These are phyloP conservation scores for Trichogramma dendrolimi DNA, from an alignment of 2,888 invertebrate species.

Conservation along the genomic window DNA sequence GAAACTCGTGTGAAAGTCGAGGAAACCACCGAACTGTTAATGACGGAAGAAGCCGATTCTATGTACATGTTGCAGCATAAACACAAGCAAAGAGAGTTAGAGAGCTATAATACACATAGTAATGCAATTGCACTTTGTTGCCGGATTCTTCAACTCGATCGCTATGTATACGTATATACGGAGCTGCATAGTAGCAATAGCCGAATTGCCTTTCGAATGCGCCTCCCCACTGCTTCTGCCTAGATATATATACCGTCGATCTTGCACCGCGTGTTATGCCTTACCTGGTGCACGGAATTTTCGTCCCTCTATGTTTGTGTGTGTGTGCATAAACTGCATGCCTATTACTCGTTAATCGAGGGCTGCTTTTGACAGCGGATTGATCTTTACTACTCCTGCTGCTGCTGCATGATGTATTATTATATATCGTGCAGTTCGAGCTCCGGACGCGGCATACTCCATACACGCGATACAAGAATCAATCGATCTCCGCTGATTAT, in stretches of 20 bases:
- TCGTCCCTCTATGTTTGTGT: slow-evolving; percentile 1
- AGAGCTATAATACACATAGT: background rate
- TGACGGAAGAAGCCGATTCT: slow-evolving; percentile 7
- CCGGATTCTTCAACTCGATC: slow-evolving; percentile 24
- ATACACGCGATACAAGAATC: slow-evolving; percentile 13
- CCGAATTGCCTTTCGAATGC: slow-evolving; percentile 41
- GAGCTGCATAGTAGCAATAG: slow-evolving; percentile 38
- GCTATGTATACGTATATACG: slow-evolving; percentile 20
- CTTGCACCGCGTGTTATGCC: background rate
- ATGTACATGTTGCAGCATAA: background rate
- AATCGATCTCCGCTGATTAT: background rate
- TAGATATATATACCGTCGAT: too few relatives aligned
- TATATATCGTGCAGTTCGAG: background rate
- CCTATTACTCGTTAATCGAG: slow-evolving; percentile 20
- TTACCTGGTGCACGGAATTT: slow-evolving; percentile 14
- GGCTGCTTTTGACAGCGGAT: slow-evolving; percentile 37
- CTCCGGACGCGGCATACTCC: background rate
- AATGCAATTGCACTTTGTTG: too few relatives aligned
- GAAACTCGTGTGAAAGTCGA: slow-evolving; percentile 19
- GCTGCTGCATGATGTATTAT: background rate
- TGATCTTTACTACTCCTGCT: slow-evolving; percentile 27
- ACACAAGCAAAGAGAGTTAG: background rate
- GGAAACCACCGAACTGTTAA: slow-evolving; percentile 19
- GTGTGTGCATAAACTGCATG: background rate
- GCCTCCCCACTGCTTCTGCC: background rate